Percentiles rank a stretch among this genome's conserved stretches.
Conservation (phyloP, 2,797 vertebrate genomes). For the Eidolon dupreanum region DNA sequence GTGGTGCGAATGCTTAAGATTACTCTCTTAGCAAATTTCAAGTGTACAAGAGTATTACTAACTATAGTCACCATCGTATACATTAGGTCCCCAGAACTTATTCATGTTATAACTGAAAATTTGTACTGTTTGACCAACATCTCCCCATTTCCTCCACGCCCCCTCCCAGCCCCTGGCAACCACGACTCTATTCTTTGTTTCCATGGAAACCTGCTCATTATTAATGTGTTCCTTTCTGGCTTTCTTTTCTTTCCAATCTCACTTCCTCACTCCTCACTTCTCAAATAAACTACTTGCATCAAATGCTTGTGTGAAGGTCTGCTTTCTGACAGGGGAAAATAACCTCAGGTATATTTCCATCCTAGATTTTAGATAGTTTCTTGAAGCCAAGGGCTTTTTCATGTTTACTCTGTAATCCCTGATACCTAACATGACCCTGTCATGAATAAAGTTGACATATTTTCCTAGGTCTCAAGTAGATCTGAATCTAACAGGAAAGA, state of each 20-base stretch:
- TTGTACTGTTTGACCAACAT: background rate
- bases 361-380: background rate
- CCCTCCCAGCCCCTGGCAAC: background rate
- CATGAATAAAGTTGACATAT: background rate
- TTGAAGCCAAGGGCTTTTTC: background rate
- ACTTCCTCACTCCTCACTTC: background rate
- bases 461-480: background rate
- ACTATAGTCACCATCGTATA: background rate
- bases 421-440: background rate
- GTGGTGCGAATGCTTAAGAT: background rate
- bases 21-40: background rate
- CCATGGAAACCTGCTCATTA: background rate
- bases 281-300: background rate
- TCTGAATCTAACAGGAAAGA: background rate
- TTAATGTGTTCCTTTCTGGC: background rate
- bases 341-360: background rate
- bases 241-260: background rate
- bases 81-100: background rate
- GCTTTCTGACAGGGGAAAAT: background rate
- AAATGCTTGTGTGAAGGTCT: background rate
- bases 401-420: background rate
- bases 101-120: background rate
- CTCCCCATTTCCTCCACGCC: background rate
- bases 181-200: background rate
- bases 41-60: background rate